Evolutionary conservation across 2,888 invertebrate genomes (phyloP).

Genomic region (Lissonota sp.): DNA sequence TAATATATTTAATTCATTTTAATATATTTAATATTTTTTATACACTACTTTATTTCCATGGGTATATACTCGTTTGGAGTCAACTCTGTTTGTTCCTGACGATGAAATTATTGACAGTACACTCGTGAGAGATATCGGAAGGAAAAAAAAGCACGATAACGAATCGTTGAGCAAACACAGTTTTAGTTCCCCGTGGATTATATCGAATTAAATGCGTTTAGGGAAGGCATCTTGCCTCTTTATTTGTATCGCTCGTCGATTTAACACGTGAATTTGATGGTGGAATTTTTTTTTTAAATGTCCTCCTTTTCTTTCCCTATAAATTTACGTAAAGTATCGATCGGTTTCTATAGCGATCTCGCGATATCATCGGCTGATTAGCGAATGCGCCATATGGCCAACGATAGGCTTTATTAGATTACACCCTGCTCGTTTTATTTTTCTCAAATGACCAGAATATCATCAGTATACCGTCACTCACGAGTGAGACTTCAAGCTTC

Average conservation of each 20-base stretch:
- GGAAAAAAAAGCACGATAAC: conserved; percentile 71
- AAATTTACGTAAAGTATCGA: conserved; percentile 32
- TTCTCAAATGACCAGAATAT: conserved; percentile 5
- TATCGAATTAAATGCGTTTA: conserved; percentile 7
- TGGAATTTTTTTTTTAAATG: conserved; percentile 29
- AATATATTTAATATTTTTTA: background rate
- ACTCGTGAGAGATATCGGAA: conserved; percentile 64
- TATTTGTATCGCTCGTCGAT: conserved; percentile 15
- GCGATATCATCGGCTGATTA: conserved; percentile 80
- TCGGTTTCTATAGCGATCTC: conserved; percentile 77
- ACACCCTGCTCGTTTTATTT: conserved; percentile 70
- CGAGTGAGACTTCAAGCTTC: conserved; percentile 11
- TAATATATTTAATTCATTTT: background rate
- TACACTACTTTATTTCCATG: background rate
- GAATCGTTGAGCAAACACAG: conserved; percentile 76
- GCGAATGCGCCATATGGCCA: conserved; percentile 78
- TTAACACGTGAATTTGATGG: conserved; percentile 8
- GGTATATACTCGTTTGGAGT: background rate
- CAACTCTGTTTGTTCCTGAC: conserved; percentile 66
- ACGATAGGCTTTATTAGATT: conserved; percentile 78
- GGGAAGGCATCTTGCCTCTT: conserved; percentile 61
- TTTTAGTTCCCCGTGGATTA: conserved; percentile 69
- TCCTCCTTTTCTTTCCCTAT: conserved; percentile 26
- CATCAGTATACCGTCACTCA: conserved; percentile 39
- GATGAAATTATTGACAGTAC: conserved; percentile 74